Base-by-base conservation (phyloP, 2,888 invertebrate species). In the Erannis defoliaria region DNA sequence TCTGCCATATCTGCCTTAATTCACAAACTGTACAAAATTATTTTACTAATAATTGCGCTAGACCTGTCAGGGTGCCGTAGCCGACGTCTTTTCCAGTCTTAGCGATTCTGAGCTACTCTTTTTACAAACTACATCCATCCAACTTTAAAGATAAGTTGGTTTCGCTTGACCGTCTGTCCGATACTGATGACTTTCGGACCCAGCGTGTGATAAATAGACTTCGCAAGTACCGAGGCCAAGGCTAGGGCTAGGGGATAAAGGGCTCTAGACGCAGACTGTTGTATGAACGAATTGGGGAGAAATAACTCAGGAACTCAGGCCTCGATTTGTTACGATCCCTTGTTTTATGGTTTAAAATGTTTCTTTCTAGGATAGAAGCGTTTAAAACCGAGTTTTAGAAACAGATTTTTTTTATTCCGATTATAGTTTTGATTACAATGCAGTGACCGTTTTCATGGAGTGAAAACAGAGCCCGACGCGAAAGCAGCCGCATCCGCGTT, bases 191-290 rank as follows among this genome's bases (percentile, higher is more conserved):
- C 35, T 19, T 26, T 42, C 31, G 10, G 40, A 18, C 21, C 29
- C 18, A 10, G 29, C 21, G 45, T 31, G 46, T 38, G 31, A 58
- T 53, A 35, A 37, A 50, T 35, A 37, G 21, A 10, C 31, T n/a
- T 18, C 16, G 16, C 45, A 45, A 38, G 26, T 50, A 37, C 29
- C 37, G 31, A 37, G 21, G 51, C n/a, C n/a, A n/a, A n/a, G 23
- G 37, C 57, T 40, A 55, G 40, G 50, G 8, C n/a, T n/a, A n/a
- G 5, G 45, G 46, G 51, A 53, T 53, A 45, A 58, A 58, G 45
- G 51, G 29, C 58, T 53, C 43, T 53, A 33, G 58, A 46, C 21
- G 21, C 45, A 58, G 46, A 46, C 46, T 53, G 21, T 58, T 58
- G 58, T 58, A 38, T 58, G 46, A 45, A 37, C 16, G 6, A 29